Base-by-base conservation (phyloP, 2,113 vertebrate genomes). In the Hoplias malabaricus region DNA sequence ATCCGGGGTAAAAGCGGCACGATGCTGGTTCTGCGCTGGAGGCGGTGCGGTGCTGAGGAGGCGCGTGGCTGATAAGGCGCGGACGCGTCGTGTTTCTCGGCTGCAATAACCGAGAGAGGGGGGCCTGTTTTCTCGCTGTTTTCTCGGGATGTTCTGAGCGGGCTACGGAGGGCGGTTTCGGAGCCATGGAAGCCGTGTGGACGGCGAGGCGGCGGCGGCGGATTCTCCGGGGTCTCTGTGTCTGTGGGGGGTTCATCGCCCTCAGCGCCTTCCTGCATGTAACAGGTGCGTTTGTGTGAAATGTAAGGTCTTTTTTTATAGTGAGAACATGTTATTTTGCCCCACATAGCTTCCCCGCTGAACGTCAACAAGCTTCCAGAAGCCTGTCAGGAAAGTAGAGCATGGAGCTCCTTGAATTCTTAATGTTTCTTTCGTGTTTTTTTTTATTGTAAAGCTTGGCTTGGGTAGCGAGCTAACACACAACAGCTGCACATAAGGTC, bases 121-220 rank as follows among this genome's bases (percentile, higher is more conserved):
- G 38, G 25, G 14, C 23, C 23, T 70, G 43, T n/a, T 50, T 27
- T 78, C n/a, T 46, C 10, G 59, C 5, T n/a, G n/a, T n/a, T n/a
- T n/a, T n/a, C 25, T 70, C 36, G 86, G 46, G 75, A 90, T 91
- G 92, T 89, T 92, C 40, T 91, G 88, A 91, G 71, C 62, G 67
- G 66, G 50, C n/a, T n/a, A n/a, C n/a, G n/a, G 70, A 53, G 63
- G 13, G 82, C 66, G 50, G 73, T 33, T 38, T 38, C 65, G 87
- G 81, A 79, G 87, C 16, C 48, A 93, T 93, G 92, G 92, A 87
- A 86, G 83, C 84, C 73, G 83, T 81, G 82, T 82, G 83, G 81
- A 89, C 85, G 88, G 84, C 86, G 79, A 86, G 89, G 74, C 83
- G 83, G 81, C 87, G 84, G 81, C 87, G 84, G 84, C 88, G 74